Conservation (phyloP, 2,888 invertebrate genomes). For the Zelleria hepariella region DNA sequence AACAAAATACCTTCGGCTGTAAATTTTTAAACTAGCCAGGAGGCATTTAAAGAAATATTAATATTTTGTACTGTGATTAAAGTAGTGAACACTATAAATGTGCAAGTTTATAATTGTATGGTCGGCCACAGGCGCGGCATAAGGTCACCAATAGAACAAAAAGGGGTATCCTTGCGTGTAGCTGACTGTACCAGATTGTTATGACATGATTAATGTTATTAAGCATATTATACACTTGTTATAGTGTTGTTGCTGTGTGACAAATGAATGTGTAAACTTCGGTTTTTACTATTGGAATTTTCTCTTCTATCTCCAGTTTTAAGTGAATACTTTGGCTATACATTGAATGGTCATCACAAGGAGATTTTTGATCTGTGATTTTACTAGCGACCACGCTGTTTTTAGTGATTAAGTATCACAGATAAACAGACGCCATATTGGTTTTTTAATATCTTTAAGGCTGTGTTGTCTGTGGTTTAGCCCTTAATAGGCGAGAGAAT, state of each 20-base stretch:
- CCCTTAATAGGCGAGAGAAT: no score
- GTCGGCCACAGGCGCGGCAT: no score
- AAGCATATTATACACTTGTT: neutral
- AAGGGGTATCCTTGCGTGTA: no score
- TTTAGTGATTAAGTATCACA: neutral
- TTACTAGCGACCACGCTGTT: constrained; percentile 6
- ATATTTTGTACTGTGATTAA: neutral
- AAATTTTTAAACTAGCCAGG: neutral
- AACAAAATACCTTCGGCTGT: no score
- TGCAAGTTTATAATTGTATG: constrained; percentile 1
- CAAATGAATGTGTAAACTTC: neutral
- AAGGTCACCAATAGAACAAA: no score
- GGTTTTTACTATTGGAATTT: neutral
- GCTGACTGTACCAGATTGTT: no score
- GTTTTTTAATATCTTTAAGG: no score
- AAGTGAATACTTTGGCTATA: neutral
- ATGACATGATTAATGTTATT: neutral
- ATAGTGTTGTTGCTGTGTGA: neutral
- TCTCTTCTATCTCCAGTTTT: neutral
- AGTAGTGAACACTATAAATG: neutral
- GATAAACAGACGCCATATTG: no score
- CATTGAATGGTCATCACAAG: neutral
- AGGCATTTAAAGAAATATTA: neutral
- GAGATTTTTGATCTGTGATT: constrained; percentile 18
- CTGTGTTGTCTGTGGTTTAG: no score